Evolutionary conservation across 2,888 invertebrate species (phyloP).

Genomic region (Eledona agricola): DNA sequence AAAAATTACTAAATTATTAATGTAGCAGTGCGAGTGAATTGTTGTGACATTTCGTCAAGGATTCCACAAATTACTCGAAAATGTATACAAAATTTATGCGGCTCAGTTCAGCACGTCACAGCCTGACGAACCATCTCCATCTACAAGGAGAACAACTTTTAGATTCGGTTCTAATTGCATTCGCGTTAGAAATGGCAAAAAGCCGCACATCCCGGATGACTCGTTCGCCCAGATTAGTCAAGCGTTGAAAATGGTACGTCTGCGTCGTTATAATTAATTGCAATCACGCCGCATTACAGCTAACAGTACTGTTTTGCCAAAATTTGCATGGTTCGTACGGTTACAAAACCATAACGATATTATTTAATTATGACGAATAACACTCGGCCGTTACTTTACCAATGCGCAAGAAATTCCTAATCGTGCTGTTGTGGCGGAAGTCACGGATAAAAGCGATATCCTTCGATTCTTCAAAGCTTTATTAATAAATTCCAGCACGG

Average conservation of each 20-base stretch:
- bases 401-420: constrained; percentile 14
- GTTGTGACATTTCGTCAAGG: constrained; percentile 17
- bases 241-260: constrained; percentile 19
- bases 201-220: too few species aligned
- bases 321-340: constrained; percentile 4
- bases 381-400: constrained; percentile 31
- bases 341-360: background rate
- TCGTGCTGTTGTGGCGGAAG: constrained; percentile 20
- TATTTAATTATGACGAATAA: constrained; percentile 5
- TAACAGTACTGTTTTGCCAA: constrained; percentile 3
- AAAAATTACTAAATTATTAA: constrained; percentile 11
- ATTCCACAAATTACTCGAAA: constrained; percentile 12
- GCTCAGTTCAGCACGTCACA: constrained; percentile 9
- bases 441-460: constrained; percentile 25
- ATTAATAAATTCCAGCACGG: constrained; percentile 19
- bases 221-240: too few species aligned
- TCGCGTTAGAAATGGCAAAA: constrained; percentile 7
- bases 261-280: constrained; percentile 17
- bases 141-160: constrained; percentile 55
- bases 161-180: constrained; percentile 47
- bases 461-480: constrained; percentile 20
- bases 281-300: constrained; percentile 3
- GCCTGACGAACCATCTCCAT: constrained; percentile 37
- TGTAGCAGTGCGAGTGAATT: background rate
- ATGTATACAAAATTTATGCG: constrained; percentile 8